Evolutionary conservation across 2,113 vertebrate species (phyloP), one percentile per base, ranked within the genome.

Genomic region (Plotosus lineatus): DNA sequence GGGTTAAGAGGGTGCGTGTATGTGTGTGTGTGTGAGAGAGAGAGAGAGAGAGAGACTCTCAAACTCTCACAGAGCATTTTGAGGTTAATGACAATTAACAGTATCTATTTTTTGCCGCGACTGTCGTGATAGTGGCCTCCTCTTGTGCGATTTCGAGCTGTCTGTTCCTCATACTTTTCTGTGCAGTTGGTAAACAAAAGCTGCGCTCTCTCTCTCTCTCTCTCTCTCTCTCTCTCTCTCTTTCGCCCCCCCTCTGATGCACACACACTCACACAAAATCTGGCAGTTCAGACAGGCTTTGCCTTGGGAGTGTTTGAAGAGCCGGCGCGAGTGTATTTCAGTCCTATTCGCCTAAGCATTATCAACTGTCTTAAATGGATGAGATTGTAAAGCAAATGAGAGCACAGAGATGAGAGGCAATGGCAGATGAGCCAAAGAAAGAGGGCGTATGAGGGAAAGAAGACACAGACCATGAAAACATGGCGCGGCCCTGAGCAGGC

Each of bases 161-260:
- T 48, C 40, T 17, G 23, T 36, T 58, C 65, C 66, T 60, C 69
- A 72, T 48, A 80, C 66, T n/a, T 38, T n/a, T 72, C 76, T 78
- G 33, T 66, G 60, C 76, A 78, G 53, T 36, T 65, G 53, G 60
- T 65, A 75, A 90, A 92, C 91, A 90, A 91, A 89, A 91, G 91
- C 91, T 91, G 88, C 86, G 72, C 40, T 6, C 11, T 11, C 38
- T 0, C 65, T 68, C 38, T 3, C 60, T 65, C 36, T 11, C 19
- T 38, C 86, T 85, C 80, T 23, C 44, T 11, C 83, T 81, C 77
- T 82, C 26, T 33, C 84, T 88, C 83, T 87, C 84, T 85, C 14
- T 1, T 19, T 74, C 82, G 82, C 85, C 31, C 82, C 87, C 17
- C 9, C 26, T 85, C 88, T 86, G 46, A 26, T 60, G 17, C 40